Evolutionary conservation across 2,113 vertebrate genomes (phyloP).

Genomic region (Cyanoderma ruficeps): DNA sequence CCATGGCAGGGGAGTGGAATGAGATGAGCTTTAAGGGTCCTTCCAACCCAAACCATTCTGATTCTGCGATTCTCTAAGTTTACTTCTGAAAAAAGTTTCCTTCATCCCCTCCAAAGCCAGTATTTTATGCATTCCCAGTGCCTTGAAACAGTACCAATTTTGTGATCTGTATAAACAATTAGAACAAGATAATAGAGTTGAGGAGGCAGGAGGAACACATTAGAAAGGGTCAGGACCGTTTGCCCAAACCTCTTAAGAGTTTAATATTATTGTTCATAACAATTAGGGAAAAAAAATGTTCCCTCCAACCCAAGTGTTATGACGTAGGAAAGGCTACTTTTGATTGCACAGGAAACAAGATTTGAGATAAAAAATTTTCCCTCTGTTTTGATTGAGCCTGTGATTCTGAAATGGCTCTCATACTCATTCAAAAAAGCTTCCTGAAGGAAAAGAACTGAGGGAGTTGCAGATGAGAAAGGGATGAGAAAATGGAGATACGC

Average conservation of each 20-base stretch:
- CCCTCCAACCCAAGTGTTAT: neutral
- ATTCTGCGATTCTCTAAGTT: neutral
- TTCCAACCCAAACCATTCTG: neutral
- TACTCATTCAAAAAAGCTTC: neutral
- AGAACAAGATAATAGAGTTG: neutral
- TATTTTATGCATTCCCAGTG: neutral
- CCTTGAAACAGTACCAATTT: neutral
- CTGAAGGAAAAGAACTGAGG: neutral
- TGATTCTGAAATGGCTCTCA: neutral
- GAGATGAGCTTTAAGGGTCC: neutral
- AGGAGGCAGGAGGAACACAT: neutral
- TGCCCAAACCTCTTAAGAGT: neutral
- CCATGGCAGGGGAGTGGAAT: neutral
- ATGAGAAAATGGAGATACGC: neutral
- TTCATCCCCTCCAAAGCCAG: neutral
- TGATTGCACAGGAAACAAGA: constrained; percentile 14
- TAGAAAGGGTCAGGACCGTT: neutral
- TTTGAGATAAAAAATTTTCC: neutral
- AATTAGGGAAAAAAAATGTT: neutral
- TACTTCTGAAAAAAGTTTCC: neutral
- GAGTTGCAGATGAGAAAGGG: neutral
- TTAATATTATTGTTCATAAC: neutral
- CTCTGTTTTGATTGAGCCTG: neutral
- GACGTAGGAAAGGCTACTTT: neutral
- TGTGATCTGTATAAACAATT: neutral